Conservation (phyloP, 2,113 vertebrate species). For the Sceloporus tristichus region DNA sequence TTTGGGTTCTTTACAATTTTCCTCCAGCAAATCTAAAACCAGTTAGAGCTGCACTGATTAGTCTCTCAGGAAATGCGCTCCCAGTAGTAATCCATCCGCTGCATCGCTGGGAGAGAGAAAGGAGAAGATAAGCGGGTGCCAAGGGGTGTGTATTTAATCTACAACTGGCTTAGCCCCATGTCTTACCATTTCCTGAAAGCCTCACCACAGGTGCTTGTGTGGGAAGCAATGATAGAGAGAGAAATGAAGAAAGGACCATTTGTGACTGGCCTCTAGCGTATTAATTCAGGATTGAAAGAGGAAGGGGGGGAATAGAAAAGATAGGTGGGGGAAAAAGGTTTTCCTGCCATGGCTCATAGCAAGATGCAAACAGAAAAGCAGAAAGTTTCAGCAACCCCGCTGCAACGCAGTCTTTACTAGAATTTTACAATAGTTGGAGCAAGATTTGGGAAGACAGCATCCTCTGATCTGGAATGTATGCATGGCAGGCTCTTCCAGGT, state of each 20-base stretch:
- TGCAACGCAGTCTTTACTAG: not conserved
- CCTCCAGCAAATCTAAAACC: constrained; percentile 53
- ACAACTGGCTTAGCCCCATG: constrained; percentile 67
- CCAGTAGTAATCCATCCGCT: constrained; percentile 65
- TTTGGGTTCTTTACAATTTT: constrained; percentile 45
- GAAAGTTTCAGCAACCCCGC: fast-evolving
- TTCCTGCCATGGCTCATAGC: constrained; percentile 9
- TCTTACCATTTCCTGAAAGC: constrained; percentile 63
- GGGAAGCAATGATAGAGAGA: constrained; percentile 37
- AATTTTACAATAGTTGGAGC: not conserved
- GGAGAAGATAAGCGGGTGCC: constrained; percentile 66
- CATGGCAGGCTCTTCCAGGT: not conserved
- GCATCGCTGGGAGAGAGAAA: constrained; percentile 56
- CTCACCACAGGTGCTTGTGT: constrained; percentile 52
- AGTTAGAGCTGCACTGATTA: constrained; percentile 64
- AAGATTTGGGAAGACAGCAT: not conserved
- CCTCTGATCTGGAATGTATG: not conserved
- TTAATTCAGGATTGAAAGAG: constrained; percentile 61
- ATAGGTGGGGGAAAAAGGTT: not conserved
- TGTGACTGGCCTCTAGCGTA: constrained; percentile 58
- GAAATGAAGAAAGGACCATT: constrained; percentile 48
- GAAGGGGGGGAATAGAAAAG: not conserved
- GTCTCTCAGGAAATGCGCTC: constrained; percentile 57
- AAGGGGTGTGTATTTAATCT: constrained; percentile 70
- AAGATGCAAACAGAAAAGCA: not conserved